phyloP scores from a whole-genome alignment of 1,140 invertebrate species.

The Drosophila mauritiana region DNA sequence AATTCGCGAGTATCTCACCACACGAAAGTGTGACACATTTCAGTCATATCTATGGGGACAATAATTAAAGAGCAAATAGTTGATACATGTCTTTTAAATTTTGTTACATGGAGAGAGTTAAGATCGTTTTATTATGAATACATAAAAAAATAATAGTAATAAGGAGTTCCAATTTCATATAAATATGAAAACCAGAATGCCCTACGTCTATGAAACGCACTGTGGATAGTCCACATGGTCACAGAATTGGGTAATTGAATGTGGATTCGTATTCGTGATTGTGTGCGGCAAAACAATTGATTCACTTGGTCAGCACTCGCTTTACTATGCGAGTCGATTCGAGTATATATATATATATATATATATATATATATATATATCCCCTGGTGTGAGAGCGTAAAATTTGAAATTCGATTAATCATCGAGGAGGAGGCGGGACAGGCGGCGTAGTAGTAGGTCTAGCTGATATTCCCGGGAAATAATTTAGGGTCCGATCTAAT shows the following conservation, averaged over 20 bases:
- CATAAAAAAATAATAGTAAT: no score
- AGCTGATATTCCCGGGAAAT: neutral
- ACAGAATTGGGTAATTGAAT: slow-evolving; percentile 4
- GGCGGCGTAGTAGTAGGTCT: neutral
- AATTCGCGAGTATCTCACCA: neutral
- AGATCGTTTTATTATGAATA: neutral
- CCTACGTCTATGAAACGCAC: neutral
- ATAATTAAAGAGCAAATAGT: neutral
- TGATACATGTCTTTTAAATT: neutral
- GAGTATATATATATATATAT: no score
- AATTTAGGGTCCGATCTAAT: neutral
- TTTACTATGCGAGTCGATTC: neutral
- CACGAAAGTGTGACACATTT: slow-evolving; percentile 5
- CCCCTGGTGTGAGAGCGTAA: slow-evolving; percentile 1
- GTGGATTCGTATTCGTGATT: slow-evolving; percentile 9
- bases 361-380: neutral
- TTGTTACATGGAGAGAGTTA: no score
- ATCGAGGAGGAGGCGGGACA: neutral
- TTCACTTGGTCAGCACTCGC: slow-evolving; percentile 3
- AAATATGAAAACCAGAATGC: neutral
- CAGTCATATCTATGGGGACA: neutral
- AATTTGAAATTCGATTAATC: slow-evolving; percentile 16
- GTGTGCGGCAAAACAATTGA: slow-evolving; percentile 24
- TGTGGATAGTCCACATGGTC: neutral
- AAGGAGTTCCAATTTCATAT: no score